These are phyloP conservation scores for Zapornia atra DNA, from an alignment of 2,113 vertebrate species.

Conservation along the genomic window DNA sequence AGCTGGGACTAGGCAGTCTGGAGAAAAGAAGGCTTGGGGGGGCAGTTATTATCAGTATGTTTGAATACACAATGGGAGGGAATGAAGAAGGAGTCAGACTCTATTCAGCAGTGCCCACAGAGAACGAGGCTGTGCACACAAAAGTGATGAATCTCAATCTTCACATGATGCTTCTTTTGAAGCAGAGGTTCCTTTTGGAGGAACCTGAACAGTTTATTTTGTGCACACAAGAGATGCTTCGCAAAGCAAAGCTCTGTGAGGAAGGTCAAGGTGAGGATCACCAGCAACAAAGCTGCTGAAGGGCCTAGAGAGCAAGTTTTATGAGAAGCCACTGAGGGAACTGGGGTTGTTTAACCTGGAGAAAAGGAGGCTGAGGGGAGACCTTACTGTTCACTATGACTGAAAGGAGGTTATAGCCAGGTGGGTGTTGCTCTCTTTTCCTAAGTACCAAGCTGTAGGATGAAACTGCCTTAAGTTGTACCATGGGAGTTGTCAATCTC, in stretches of 20 bases:
- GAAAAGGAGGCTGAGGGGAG: too few species aligned
- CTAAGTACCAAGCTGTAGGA: too few species aligned
- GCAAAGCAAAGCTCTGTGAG: not conserved
- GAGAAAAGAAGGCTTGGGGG: not conserved
- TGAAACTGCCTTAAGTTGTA: too few species aligned
- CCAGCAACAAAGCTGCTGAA: too few species aligned
- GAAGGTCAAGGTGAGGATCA: not conserved
- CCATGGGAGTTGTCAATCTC: too few species aligned
- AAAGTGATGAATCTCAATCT: too few species aligned
- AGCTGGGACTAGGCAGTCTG: not conserved
- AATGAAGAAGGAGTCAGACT: not conserved
- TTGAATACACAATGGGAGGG: not conserved
- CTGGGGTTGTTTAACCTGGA: too few species aligned
- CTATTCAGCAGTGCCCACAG: not conserved
- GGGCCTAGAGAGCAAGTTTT: too few species aligned
- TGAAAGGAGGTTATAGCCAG: too few species aligned
- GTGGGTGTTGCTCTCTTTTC: too few species aligned
- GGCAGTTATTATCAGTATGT: not conserved
- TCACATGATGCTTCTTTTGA: not conserved
- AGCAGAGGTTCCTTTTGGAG: not conserved
- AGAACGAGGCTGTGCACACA: not conserved
- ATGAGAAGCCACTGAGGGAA: too few species aligned
- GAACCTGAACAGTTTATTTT: not conserved
- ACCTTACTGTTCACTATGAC: too few species aligned
- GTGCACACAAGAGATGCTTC: not conserved